Evolutionary conservation across 2,888 invertebrate genomes (phyloP), one percentile per base, ranked within the genome.

Genomic region (Lasius fuliginosus): DNA sequence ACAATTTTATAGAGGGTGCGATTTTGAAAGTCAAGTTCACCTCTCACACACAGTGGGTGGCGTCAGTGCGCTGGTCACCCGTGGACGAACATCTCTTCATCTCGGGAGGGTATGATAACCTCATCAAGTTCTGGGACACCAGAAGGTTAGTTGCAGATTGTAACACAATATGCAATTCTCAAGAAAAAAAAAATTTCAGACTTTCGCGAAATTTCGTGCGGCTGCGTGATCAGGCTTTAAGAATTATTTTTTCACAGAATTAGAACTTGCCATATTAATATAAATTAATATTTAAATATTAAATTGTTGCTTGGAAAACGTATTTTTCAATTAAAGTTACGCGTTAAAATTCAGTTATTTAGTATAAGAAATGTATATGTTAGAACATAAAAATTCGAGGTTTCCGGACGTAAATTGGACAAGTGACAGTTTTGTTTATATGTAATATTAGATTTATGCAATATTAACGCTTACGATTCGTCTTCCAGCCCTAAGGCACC

Each of bases 41-140:
- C 1, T 98, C 97, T 0, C 99, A 99, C 95, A 97, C 96, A 3
- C 97, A 98, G 53, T 99, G 99, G 99, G 98, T 99, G 23, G 98
- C 98, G 90, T 96, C 97, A 0, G 98, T 99, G 0, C 96, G 96
- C 88, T 99, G 99, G 99, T 98, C 98, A 0, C 97, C 96, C 33
- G 97, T 96, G 0, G 96, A 97, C 86, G 97, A 98, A 92, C 96
- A 98, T 91, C 95, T 98, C 18, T 99, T 99, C 94, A 96, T 99
- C 33, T 99, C 99, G 0, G 99, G 98, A 1, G 97, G 98, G 0
- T 98, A 99, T 93, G 99, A 99, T 93, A 97, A 97, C 88, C 96
- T 97, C 86, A 97, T 99, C 85, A 99, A 99, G 95, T 95, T 99
- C 71, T 99, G 99, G 99, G 99, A 99, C 95, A 97, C 97, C 5